Conservation (phyloP, 2,113 vertebrate species). For the Vulpes lagopus region DNA sequence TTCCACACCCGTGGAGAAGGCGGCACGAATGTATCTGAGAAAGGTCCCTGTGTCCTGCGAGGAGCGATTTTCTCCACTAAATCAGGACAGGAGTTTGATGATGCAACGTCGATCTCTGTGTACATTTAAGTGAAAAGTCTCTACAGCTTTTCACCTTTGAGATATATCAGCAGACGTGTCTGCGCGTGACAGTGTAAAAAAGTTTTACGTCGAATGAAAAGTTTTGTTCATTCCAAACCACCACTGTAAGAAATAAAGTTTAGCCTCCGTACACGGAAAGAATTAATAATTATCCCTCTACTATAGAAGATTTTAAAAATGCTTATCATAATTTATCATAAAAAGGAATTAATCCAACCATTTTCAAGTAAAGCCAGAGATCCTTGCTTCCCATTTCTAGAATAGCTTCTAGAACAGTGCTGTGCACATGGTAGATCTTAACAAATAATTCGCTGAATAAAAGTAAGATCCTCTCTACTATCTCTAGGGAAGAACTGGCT, state of each 20-base stretch:
- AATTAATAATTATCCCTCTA: slow-evolving; percentile 67
- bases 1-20: slow-evolving; percentile 63
- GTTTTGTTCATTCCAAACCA: slow-evolving; percentile 85
- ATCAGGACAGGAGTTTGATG: slow-evolving; percentile 66
- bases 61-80: slow-evolving; percentile 72
- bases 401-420: slow-evolving; percentile 70
- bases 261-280: slow-evolving; percentile 63
- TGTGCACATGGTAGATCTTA: slow-evolving; percentile 70
- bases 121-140: slow-evolving; percentile 81
- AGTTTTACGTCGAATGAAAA: slow-evolving; percentile 83
- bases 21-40: slow-evolving; percentile 67
- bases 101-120: slow-evolving; percentile 81
- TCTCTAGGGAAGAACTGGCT: slow-evolving; percentile 65
- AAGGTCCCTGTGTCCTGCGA: slow-evolving; percentile 46
- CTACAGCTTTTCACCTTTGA: slow-evolving; percentile 77
- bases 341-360: slow-evolving; percentile 59
- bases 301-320: slow-evolving; percentile 72
- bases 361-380: slow-evolving; percentile 65
- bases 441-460: slow-evolving; percentile 65
- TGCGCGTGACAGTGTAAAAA: slow-evolving; percentile 85
- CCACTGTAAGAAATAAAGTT: slow-evolving; percentile 81
- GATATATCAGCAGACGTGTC: slow-evolving; percentile 85
- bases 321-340: slow-evolving; percentile 72
- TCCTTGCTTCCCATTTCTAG: slow-evolving; percentile 74
- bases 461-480: slow-evolving; percentile 49